Evolutionary conservation across 2,888 invertebrate genomes (phyloP), one percentile per base, ranked within the genome.

Genomic region (Cheilosia scutellata): DNA sequence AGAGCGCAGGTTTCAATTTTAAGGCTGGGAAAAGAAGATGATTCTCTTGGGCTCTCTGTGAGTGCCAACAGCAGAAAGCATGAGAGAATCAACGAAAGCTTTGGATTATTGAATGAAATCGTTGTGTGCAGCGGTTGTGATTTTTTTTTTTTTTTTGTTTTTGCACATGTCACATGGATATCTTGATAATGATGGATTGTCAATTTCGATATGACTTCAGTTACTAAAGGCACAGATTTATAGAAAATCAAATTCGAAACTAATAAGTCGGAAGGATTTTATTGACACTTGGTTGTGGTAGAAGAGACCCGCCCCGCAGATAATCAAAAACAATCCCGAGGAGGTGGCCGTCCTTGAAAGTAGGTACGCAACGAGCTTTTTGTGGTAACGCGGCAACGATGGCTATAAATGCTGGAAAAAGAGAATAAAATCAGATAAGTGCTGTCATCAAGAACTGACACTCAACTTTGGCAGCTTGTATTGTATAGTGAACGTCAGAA

Each of bases 41-140:
- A 20, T 20, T 6, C 47, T 16, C 47, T 47, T 16, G 47, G 47
- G 6, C 27, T 51, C 51, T 51, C 51, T 51, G 13, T 13, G 58
- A 40, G 60, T 20, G 16, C 9, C 13, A 13, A 31, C 11, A 58
- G 57, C 47, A 53, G 11, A 37, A 37, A 37, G 37, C 37, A 37
- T 1, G 37, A 37, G 37, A 37, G 37, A 37, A 37, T 11, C 37
- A 37, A 4, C 11, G 37, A 78, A 78, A 78, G 78, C 78, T 78
- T 49, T 63, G 29, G 55, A 63, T 71, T 71, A 71, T 63, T 78
- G 70, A 78, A 78, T 78, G 78, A 78, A 78, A 57, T 33, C 37
- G 42, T 47, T 13, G 47, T 55, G 29, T 75, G 76, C 68, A 60
- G 44, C 42, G 76, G 53, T 68, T 57, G 31, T 13, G 55, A 31